phyloP scores from a whole-genome alignment of 2,888 invertebrate species.

The Caenorhabditis sp. region DNA sequence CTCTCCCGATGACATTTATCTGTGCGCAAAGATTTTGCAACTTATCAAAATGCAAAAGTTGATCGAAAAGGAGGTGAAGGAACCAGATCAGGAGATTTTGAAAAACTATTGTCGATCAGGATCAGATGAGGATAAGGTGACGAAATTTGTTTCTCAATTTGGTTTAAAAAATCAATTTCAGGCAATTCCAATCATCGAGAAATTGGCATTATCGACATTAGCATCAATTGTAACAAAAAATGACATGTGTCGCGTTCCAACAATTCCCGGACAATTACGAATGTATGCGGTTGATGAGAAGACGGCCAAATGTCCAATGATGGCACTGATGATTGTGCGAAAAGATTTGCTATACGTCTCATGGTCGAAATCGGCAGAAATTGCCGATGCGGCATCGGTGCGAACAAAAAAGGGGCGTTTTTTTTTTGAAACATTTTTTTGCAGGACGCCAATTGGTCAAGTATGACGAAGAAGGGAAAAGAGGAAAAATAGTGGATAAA shows the following conservation, averaged over 20 bases:
- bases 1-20: slow-evolving; percentile 9
- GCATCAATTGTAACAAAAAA: slow-evolving; percentile 16
- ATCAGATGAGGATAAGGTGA: slow-evolving; percentile 21
- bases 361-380: slow-evolving; percentile 10
- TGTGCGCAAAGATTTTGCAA: slow-evolving; percentile 23
- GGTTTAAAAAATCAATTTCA: background rate
- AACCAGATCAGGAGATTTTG: slow-evolving; percentile 24
- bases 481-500: too few relatives aligned
- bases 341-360: slow-evolving; percentile 25
- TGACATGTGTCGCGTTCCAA: slow-evolving; percentile 12
- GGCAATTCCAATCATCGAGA: slow-evolving; percentile 18
- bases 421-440: too few relatives aligned
- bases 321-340: slow-evolving; percentile 22
- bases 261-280: slow-evolving; percentile 21
- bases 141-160: background rate
- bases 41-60: slow-evolving; percentile 19
- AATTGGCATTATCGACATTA: slow-evolving; percentile 7
- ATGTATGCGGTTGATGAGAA: slow-evolving; percentile 35
- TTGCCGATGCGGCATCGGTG: background rate
- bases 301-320: slow-evolving; percentile 28
- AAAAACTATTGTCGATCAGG: slow-evolving; percentile 24
- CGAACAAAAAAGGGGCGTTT: too few relatives aligned
- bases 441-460: too few relatives aligned
- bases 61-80: slow-evolving; percentile 18
- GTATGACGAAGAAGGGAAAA: too few relatives aligned